These are phyloP conservation scores for Saccostrea echinata DNA, from an alignment of 1,140 invertebrate genomes.

Conservation along the genomic window DNA sequence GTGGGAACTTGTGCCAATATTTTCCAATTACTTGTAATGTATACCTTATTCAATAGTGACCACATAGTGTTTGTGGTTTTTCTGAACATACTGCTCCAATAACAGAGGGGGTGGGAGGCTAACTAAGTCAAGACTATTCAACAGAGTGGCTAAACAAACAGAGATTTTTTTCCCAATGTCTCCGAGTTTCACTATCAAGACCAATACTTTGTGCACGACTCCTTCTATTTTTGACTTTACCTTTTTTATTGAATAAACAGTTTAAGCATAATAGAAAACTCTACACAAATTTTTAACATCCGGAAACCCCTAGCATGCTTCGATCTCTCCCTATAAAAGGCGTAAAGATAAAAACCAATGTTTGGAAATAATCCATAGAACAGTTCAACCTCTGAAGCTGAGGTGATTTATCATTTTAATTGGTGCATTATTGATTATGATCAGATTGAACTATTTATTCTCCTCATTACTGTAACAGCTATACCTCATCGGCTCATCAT, in stretches of 20 bases:
- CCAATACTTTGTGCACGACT: constrained; percentile 25
- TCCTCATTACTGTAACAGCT: constrained; percentile 24
- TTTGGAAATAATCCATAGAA: constrained; percentile 14
- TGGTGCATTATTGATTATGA: constrained; percentile 25
- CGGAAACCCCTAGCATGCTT: constrained; percentile 29
- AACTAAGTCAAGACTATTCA: neutral
- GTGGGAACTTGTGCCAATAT: constrained; percentile 13
- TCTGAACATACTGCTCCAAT: constrained; percentile 22
- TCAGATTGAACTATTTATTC: constrained; percentile 39
- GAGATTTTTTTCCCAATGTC: neutral
- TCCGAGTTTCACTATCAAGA: neutral
- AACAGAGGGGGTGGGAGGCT: constrained; percentile 7
- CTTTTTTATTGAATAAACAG: constrained; percentile 34
- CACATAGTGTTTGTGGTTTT: constrained; percentile 34
- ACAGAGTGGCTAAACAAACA: neutral
- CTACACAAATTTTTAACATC: constrained; percentile 6
- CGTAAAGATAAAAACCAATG: neutral
- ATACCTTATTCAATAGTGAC: constrained; percentile 35
- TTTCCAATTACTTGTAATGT: constrained; percentile 38
- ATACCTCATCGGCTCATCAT: neutral
- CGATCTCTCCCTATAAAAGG: constrained; percentile 7
- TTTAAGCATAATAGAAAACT: constrained; percentile 3
- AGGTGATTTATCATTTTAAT: constrained; percentile 33
- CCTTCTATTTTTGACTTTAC: constrained; percentile 17
- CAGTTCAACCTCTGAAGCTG: constrained; percentile 16